These are phyloP conservation scores for Myopa testacea DNA, from an alignment of 2,888 invertebrate species.

Conservation along the genomic window DNA sequence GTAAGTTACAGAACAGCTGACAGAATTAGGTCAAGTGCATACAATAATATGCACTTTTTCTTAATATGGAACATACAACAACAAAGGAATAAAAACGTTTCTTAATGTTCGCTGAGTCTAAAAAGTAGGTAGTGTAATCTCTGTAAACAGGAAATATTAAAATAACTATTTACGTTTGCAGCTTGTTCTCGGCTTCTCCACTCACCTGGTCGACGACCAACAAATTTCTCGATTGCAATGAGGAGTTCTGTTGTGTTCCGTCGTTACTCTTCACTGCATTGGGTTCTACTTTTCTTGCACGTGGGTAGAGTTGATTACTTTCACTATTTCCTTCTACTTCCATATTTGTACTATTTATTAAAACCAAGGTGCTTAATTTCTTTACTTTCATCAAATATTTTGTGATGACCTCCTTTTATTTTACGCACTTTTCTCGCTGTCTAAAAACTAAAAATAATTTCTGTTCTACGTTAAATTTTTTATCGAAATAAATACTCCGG, in stretches of 20 bases:
- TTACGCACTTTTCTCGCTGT: conserved; percentile 3
- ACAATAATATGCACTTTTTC: too few species aligned
- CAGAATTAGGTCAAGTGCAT: too few species aligned
- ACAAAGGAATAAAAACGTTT: too few species aligned
- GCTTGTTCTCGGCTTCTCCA: background rate
- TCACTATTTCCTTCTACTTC: conserved; percentile 41
- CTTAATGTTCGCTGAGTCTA: too few species aligned
- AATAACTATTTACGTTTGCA: too few species aligned
- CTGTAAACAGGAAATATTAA: too few species aligned
- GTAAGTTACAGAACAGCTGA: too few species aligned
- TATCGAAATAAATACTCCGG: background rate
- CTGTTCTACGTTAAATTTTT: background rate
- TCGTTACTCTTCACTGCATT: background rate
- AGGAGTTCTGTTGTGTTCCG: background rate
- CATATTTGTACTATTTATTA: conserved; percentile 21
- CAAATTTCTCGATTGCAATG: background rate
- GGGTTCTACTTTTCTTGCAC: background rate
- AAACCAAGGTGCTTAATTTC: background rate
- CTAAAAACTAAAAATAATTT: conserved; percentile 18
- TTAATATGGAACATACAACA: too few species aligned
- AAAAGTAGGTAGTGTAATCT: too few species aligned
- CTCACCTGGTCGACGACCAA: background rate
- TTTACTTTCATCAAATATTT: too few species aligned
- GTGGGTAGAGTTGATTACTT: conserved; percentile 47
- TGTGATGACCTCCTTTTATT: background rate